Base-by-base conservation (phyloP, 2,888 invertebrate genomes). In the Lymantria monacha region DNA sequence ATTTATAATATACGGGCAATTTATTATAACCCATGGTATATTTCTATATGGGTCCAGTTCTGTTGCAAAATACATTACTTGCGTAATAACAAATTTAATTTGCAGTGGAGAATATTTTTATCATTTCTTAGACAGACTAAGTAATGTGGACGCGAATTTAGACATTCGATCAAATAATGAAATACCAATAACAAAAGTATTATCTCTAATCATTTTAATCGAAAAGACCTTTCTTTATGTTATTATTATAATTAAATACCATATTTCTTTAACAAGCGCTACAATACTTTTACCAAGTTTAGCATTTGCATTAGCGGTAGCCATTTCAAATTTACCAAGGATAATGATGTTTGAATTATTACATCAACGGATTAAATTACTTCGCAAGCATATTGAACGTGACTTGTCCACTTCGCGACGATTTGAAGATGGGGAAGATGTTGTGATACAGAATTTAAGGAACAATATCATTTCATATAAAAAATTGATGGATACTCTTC, bases 311-410 rank as follows among this genome's bases (percentile, higher is more conserved):
- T 36, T 36, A 37, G 41, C 3, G 30, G 37, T 37, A 15, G 12
- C 10, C 7, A 9, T 46, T 10, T 30, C 46, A 14, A 51, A 43
- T 15, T 33, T 46, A 12, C 15, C 51, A 33, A 51, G 46, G 31
- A 33, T 51, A 30, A 51, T 51, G 38, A 38, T 51, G 40, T 46
- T 51, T 51, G 51, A 51, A 46, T 12, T 37, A 2, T 13, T 46
- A 31, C 46, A 46, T 15, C 31, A 22, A 3, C 46, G 51, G 22
- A 33, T 46, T 42, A 51, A 51, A n/a, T 14, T 46, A 31, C 46
- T 51, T 42, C 51, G 51, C 1, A 43, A 43, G 31, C 42, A 31
- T 7, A 37, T 51, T 12, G 43, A 46, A 9, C n/a, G 12, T 12
- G 31, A 40, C 7, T 46, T 51, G 33, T 51, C 51, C 14, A 37